Conservation (phyloP, 2,113 vertebrate genomes). For the Atherinomorus stipes region DNA sequence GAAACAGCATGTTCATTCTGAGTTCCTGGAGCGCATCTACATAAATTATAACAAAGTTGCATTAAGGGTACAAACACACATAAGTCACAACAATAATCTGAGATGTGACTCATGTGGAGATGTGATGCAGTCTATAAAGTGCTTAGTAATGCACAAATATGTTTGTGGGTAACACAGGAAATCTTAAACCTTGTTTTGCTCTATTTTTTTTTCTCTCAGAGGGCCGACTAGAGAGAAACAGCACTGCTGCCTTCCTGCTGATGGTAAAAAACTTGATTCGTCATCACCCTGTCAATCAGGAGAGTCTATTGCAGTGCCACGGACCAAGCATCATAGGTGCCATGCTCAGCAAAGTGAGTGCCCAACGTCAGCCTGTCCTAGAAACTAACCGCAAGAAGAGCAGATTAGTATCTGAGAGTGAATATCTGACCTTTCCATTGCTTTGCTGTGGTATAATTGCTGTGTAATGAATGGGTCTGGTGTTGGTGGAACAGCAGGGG, state of each 20-base stretch:
- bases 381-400: conserved; percentile 12
- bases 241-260: conserved; percentile 92
- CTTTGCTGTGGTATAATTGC: conserved; percentile 20
- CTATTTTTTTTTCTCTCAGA: conserved; percentile 76
- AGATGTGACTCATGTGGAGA: conserved; percentile 51
- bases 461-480: conserved; percentile 51
- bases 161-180: conserved; percentile 45
- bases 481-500: conserved; percentile 36
- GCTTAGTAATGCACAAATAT: conserved; percentile 33
- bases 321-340: conserved; percentile 91
- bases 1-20: background rate
- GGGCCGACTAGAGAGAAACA: conserved; percentile 91
- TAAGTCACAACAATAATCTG: conserved; percentile 5
- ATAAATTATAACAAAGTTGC: background rate
- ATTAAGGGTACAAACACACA: conserved; percentile 10
- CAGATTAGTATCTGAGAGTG: conserved; percentile 44
- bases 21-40: background rate
- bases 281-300: conserved; percentile 91
- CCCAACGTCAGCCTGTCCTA: background rate
- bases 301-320: conserved; percentile 92
- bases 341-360: conserved; percentile 91
- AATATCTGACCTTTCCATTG: conserved; percentile 53
- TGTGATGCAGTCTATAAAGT: conserved; percentile 25
- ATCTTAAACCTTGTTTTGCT: conserved; percentile 23
- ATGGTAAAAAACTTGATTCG: conserved; percentile 94